Evolutionary conservation across 2,888 invertebrate species (phyloP), one percentile per base, ranked within the genome.

Genomic region (Polydrusus pterygomalis): DNA sequence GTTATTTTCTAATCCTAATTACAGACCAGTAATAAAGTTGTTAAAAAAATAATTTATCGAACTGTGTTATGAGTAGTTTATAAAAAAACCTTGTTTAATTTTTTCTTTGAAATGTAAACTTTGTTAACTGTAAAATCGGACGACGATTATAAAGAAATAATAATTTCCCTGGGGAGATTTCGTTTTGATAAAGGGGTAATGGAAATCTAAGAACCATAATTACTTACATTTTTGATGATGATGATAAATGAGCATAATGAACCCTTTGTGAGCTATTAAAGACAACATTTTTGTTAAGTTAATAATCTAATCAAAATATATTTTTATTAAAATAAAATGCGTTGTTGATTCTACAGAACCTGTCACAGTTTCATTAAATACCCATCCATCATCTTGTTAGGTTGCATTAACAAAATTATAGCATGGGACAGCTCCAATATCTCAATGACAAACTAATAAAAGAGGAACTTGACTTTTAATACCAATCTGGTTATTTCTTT

Each of bases 381-480:
- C 8, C 18, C 15, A 60, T 60, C 17, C 17, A 30, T 60, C n/a
- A 60, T 60, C 38, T 60, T 18, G 3, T 60, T 18, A 38, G 58
- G 58, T 38, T 34, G 38, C 38, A 38, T 60, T 17, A 38, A 60
- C 38, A 8, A 60, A 60, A 60, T 60, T 60, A 60, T 60, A 38
- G 38, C 38, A 38, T 60, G 38, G 38, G 15, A 38, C 30, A 34
- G 9, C 15, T 15, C 15, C 13, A 34, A 56, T 56, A 56, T 60
- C 30, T 60, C 58, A 60, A 60, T 60, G 58, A 60, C 38, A 60
- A 60, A 60, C 30, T 60, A 60, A 60, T 60, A 38, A 60, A 38
- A 11, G 17, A 5, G 8, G 40, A 60, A 60, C 58, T 38, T 60
- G 38, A 60, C 56, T 56, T 56, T 54, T 54, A 25, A 58, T 34